Evolutionary conservation across 2,797 vertebrate species (phyloP), one percentile per base, ranked within the genome.

Genomic region (Pseudochirops corinnae): DNA sequence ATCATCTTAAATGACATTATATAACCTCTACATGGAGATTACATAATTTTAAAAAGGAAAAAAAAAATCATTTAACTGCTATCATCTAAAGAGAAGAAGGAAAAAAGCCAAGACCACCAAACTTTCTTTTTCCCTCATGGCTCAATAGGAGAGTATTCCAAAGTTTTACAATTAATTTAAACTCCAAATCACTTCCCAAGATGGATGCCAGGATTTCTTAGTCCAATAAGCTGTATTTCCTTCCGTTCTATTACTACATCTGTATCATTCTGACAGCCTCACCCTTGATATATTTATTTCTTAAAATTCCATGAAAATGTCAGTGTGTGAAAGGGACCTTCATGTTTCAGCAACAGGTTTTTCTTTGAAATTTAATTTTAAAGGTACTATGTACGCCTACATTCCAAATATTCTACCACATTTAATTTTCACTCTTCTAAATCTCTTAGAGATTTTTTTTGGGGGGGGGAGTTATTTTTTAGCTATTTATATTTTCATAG

Each of bases 31-130:
- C 18, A 14, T 56, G 56, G 46, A 12, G 1, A 56, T 94, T 56
- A 74, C 50, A 52, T 18, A 87, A 90, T 31, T 56, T 33, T 74
- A 91, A 74, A 74, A 92, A 24, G 50, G 13, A 53, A n/a, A 29
- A 52, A 16, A 87, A 90, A 56, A 92, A 87, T 92, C 31, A 67
- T 96, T 95, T 31, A 95, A 96, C 60, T 96, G 92, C 33, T 11
- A 95, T 2, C 94, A 90, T 95, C 21, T 56, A 95, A 39, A 0
- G 56, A 94, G 90, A 93, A 96, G 93, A 90, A 46, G 93, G 94
- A 55, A 92, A 24, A 50, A 96, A 95, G 82, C 90, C 90, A 97
- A 96, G 98, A 95, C 90, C 96, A 98, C 60, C n/a, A 93, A 92
- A 87, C 67, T 26, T 5, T 46, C 9, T 60, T 29, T 0, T 1